Evolutionary conservation across 92 coral and sea anemone species (phyloP), one percentile per base, ranked within the genome.

Genomic region (Epizoanthus fatuus): DNA sequence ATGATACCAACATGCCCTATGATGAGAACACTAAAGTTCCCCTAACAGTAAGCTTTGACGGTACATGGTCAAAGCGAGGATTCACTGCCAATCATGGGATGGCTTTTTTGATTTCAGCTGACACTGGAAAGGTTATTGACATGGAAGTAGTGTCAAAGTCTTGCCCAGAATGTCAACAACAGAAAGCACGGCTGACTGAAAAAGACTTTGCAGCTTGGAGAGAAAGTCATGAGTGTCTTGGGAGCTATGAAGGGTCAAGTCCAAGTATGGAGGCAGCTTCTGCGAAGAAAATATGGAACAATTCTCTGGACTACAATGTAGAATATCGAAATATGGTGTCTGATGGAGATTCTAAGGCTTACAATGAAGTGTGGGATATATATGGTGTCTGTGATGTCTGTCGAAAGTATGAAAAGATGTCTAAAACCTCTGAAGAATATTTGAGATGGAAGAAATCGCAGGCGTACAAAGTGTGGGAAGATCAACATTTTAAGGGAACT

Each of bases 51-150:
- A 60, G 67, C 67, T 60, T 60, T 25, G 67, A 60, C 11, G 67
- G 67, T 25, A 60, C 67, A n/a, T 60, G 67, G 67, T 17, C 67
- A 17, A 60, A 60, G 1, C 20, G 16, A 25, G 67, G 67, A 25
- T 60, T 60, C 67, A 12, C 67, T 25, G 87, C 87, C 54, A 81
- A 88, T 66, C 78, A 81, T 67, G 64, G 87, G 29, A 72, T 88
- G 49, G 84, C 82, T 6, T 76, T 88, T 88, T 83, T 88, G 3
- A 88, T 88, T 20, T 81, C 84, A 8, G 91, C 87, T 11, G 82
- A 70, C 17, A 81, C 91, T 58, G 87, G 91, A 20, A 78, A 82
- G 78, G 91, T 81, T 19, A 68, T 88, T 20, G 87, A 88, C 74
- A 22, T 65, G 56, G 87, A 72, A 63, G 87, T 88, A n/a, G 57